Base-by-base conservation (phyloP, 2,888 invertebrate species). In the Parnassius apollo region DNA sequence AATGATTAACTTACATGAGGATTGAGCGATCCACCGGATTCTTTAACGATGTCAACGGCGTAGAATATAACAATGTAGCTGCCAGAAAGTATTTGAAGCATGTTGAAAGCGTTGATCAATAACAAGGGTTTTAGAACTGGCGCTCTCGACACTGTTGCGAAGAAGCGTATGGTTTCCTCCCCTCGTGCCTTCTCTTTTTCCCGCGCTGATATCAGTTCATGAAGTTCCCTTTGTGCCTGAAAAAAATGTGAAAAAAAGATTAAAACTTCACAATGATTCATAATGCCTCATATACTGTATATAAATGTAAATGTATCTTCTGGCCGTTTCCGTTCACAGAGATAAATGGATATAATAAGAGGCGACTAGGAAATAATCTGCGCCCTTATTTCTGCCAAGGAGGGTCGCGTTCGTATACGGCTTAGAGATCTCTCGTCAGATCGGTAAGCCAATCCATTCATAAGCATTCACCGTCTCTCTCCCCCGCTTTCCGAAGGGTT, bases 21-120 rank as follows among this genome's bases (percentile, higher is more conserved):
- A 18, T 75, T 70, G 18, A 90, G 68, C 9, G 91, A 80, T 66
- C 93, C 93, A 3, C 93, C 93, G 62, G 93, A 86, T 62, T 94
- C 93, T 9, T 92, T 84, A 9, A 96, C 91, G 62, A 96, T 95
- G 71, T 96, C 95, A 0, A 96, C 95, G 0, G 96, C 96, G 76
- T 96, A 96, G 84, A 96, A 96, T 61, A 96, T 95, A 62, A 96
- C 93, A 12, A 96, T 92, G 75, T 95, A 96, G 18, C 96, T 96
- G 57, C 96, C 96, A 4, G 95, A 95, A 50, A 95, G 84, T 69
- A 95, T 94, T 80, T 96, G 96, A 66, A 96, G 90, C 69, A 95
- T 82, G 77, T 95, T 95, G 85, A 96, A 96, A 0, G 94, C 87
- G 74, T 95, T 95, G 73, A 96, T 95, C 54, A 96, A 94, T 10